Evolutionary conservation across 2,113 vertebrate species (phyloP), one percentile per base, ranked within the genome.

Genomic region (Mus pahari): DNA sequence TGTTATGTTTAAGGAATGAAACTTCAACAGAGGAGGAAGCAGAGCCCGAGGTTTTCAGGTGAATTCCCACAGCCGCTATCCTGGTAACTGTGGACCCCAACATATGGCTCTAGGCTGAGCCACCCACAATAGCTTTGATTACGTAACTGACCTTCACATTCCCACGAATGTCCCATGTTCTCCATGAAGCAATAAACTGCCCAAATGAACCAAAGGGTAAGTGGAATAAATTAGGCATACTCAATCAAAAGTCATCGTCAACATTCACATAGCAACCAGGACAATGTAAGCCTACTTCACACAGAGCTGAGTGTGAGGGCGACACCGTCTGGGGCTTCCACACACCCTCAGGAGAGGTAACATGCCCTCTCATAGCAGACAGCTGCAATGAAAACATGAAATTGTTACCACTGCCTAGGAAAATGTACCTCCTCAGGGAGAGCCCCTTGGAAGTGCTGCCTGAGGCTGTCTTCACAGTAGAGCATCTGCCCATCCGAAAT

Each of bases 31-130:
- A 73, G 19, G 4, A 91, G 33, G 4, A 48, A 39, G 26, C 5
- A 5, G 36, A 75, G 13, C 24, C 60, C 90, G 53, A 14, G 48
- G 5, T 0, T 16, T 22, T 20, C 11, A 7, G 36, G 84, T 22
- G 0, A 26, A 42, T 70, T 36, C 16, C 89, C 62, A 26, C 31
- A 81, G 66, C 42, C 95, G 74, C 22, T 13, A 0, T 7, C 22
- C 3, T 0, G 20, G 5, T 45, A 28, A 13, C 4, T 16, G n/a
- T 5, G 33, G 16, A 33, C 24, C 1, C 10, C 11, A 36, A 42
- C 17, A 0, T 17, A 5, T 11, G 0, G 9, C 60, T 70, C 22
- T 24, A 45, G 7, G 62, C 0, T 0, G 2, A 36, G 31, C 20
- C 7, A 12, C 3, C 58, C 58, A 0, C 0, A 16, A 39, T 10